Percentiles rank a stretch among this genome's conserved stretches.
Conservation (phyloP, 37 sponge, comb jelly and placozoan species). For the Aphrocallistes beatrix region DNA sequence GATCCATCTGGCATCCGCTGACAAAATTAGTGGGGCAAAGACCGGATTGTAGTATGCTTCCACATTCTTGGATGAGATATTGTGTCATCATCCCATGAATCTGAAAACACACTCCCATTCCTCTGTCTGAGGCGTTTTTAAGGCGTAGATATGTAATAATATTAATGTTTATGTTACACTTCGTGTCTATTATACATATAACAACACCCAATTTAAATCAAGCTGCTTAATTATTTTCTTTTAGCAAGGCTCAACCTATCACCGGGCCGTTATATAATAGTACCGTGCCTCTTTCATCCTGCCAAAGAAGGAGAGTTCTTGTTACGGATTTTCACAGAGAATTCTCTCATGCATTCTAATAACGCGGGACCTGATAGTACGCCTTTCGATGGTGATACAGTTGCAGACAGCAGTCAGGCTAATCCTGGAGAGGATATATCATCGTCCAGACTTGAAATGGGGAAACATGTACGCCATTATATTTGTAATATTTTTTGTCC, state of each 20-base stretch:
- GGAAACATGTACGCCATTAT: neutral
- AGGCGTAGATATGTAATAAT: too few relatives aligned
- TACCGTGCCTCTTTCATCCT: constrained; percentile 68
- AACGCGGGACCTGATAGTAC: neutral
- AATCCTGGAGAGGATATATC: neutral
- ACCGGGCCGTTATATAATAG: constrained; percentile 53
- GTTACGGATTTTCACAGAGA: constrained; percentile 70
- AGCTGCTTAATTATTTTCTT: neutral
- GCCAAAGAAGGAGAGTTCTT: constrained; percentile 70
- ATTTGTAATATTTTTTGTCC: too few relatives aligned
- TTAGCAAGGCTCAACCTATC: constrained; percentile 44
- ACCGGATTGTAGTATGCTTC: too few relatives aligned
- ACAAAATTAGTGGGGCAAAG: too few relatives aligned
- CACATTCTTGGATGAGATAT: too few relatives aligned
- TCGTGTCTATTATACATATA: too few relatives aligned
- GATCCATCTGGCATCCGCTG: too few relatives aligned
- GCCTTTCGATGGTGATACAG: neutral
- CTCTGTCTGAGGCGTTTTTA: too few relatives aligned
- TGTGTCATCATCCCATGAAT: too few relatives aligned
- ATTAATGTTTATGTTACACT: too few relatives aligned
- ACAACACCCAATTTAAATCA: too few relatives aligned
- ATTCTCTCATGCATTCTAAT: constrained; percentile 15
- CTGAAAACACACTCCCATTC: too few relatives aligned
- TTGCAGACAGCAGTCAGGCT: neutral
- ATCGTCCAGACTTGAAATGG: neutral